Evolutionary conservation across 2,113 vertebrate genomes (phyloP).

Genomic region (Megalops atlanticus): DNA sequence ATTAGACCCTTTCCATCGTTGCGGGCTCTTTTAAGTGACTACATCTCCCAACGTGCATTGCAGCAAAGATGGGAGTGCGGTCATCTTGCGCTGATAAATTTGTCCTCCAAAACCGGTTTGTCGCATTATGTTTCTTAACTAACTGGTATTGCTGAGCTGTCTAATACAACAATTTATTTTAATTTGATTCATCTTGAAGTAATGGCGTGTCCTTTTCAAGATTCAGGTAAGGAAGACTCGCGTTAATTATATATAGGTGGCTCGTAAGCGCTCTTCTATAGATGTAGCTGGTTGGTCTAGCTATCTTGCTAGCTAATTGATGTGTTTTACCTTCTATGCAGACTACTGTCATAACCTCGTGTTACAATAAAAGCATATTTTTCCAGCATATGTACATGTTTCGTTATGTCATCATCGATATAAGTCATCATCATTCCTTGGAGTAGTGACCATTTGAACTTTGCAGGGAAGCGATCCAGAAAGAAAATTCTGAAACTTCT

Average conservation of each 20-base stretch:
- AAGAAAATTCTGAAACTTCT: too few species aligned
- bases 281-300: too few species aligned
- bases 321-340: neutral
- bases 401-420: too few species aligned
- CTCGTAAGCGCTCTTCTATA: too few species aligned
- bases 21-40: conserved; percentile 34
- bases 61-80: neutral
- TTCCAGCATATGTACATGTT: too few species aligned
- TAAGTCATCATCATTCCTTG: too few species aligned
- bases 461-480: too few species aligned
- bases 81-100: neutral
- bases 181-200: neutral
- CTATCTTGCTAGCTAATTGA: neutral
- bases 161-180: neutral
- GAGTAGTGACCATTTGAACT: too few species aligned
- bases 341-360: too few species aligned
- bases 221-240: conserved; percentile 51
- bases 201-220: conserved; percentile 58
- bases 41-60: conserved; percentile 60
- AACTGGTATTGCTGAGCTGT: neutral
- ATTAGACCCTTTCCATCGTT: too few species aligned
- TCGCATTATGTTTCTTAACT: neutral
- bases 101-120: neutral
- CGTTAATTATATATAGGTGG: too few species aligned
- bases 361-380: too few species aligned